These are phyloP conservation scores for Chloebia gouldiae DNA, from an alignment of 2,113 vertebrate species.

Conservation along the genomic window DNA sequence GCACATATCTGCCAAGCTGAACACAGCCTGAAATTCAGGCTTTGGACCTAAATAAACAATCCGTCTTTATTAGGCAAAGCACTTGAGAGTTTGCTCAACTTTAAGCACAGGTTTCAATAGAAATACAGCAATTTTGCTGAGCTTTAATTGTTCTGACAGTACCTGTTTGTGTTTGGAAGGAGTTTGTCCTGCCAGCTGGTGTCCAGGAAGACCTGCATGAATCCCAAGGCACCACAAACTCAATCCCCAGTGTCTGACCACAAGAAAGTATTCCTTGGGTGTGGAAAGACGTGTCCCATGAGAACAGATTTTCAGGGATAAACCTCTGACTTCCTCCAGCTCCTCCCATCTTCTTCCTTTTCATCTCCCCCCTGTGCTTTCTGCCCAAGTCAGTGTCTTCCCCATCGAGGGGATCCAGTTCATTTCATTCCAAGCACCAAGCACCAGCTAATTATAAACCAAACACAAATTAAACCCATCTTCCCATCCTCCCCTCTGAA, in stretches of 20 bases:
- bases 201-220: neutral
- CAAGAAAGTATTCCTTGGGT: neutral
- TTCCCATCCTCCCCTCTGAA: conserved; percentile 24
- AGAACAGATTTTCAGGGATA: neutral
- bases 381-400: neutral
- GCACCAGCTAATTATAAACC: conserved; percentile 53
- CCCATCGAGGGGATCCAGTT: conserved; percentile 11
- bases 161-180: neutral
- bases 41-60: neutral
- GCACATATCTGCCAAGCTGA: neutral
- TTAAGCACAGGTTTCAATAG: neutral
- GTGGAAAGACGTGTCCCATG: fast-evolving
- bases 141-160: neutral
- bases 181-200: neutral
- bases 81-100: neutral
- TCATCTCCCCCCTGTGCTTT: neutral
- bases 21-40: neutral
- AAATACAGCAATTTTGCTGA: neutral
- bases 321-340: neutral
- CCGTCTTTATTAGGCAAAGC: neutral
- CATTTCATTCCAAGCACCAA: conserved; percentile 35
- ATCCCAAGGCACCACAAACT: neutral
- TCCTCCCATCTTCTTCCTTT: neutral
- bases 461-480: conserved; percentile 57
- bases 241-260: neutral